phyloP scores from a whole-genome alignment of 2,113 vertebrate species.

The Catagonus wagneri region DNA sequence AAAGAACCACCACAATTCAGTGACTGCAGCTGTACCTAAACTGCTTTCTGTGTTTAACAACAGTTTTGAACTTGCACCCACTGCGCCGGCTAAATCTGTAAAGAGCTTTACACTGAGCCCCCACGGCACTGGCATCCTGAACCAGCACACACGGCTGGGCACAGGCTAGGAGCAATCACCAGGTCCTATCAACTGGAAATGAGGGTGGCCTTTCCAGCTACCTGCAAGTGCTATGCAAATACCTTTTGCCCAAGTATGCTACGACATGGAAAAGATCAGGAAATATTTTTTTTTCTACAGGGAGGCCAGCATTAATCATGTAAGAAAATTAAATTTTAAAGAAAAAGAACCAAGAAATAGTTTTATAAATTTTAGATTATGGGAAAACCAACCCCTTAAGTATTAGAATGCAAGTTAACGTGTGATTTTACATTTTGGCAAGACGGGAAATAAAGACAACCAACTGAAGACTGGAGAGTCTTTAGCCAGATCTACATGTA shows the following conservation, averaged over 20 bases:
- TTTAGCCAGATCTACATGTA: neutral
- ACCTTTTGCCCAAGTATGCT: neutral
- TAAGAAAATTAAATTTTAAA: neutral
- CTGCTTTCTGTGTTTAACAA: neutral
- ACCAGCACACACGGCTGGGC: neutral
- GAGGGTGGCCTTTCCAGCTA: neutral
- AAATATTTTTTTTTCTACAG: neutral
- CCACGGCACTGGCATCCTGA: neutral
- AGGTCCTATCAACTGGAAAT: neutral
- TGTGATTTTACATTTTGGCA: neutral
- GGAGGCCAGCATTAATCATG: neutral
- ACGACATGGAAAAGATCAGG: neutral
- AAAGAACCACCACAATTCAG: neutral
- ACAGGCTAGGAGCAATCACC: neutral
- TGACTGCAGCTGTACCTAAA: neutral
- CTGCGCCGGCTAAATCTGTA: neutral
- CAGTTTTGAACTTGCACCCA: neutral
- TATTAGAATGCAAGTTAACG: neutral
- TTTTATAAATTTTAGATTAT: conserved; percentile 15
- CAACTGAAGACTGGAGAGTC: neutral
- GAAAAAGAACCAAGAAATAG: neutral
- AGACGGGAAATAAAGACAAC: neutral
- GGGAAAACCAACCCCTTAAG: neutral
- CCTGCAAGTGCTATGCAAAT: neutral
- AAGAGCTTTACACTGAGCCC: neutral